Percentiles rank a stretch among this genome's conserved stretches.
phyloP scores from a whole-genome alignment of 2,797 vertebrate species.

The Malacoraja senta region DNA sequence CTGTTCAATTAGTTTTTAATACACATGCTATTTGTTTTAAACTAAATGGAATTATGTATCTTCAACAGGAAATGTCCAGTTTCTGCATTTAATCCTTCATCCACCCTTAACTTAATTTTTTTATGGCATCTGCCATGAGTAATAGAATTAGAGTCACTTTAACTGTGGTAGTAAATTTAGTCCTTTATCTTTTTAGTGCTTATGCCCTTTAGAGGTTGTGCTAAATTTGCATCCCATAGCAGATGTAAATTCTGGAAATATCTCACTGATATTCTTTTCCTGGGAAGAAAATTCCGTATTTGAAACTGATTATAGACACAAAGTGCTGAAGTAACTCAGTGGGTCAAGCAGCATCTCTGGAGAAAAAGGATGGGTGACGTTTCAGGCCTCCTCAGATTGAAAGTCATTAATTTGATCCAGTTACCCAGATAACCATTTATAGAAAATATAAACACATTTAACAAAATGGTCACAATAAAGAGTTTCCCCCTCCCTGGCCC shows the following conservation, averaged over 20 bases:
- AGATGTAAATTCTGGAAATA: neutral
- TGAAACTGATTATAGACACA: neutral
- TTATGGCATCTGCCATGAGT: neutral
- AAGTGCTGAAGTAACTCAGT: too few species aligned
- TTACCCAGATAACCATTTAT: neutral
- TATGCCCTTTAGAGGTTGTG: neutral
- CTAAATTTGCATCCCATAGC: neutral
- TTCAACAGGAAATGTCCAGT: too few species aligned
- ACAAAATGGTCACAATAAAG: neutral
- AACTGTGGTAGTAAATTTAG: neutral
- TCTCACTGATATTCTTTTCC: too few species aligned
- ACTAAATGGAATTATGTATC: too few species aligned
- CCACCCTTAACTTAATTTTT: too few species aligned
- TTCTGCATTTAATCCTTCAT: too few species aligned
- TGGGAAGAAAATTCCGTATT: neutral
- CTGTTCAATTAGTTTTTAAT: neutral
- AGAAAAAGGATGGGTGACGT: too few species aligned
- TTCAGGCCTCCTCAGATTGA: too few species aligned
- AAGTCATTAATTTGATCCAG: neutral
- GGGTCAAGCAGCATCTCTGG: too few species aligned
- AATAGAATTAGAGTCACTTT: neutral
- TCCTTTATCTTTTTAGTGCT: neutral
- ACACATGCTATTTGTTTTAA: too few species aligned
- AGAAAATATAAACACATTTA: neutral
- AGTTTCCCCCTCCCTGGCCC: too few species aligned